Percentiles rank a stretch among this genome's conserved stretches.
These are phyloP conservation scores for Sminthopsis crassicaudata DNA, from an alignment of 2,113 vertebrate genomes.

Conservation along the genomic window DNA sequence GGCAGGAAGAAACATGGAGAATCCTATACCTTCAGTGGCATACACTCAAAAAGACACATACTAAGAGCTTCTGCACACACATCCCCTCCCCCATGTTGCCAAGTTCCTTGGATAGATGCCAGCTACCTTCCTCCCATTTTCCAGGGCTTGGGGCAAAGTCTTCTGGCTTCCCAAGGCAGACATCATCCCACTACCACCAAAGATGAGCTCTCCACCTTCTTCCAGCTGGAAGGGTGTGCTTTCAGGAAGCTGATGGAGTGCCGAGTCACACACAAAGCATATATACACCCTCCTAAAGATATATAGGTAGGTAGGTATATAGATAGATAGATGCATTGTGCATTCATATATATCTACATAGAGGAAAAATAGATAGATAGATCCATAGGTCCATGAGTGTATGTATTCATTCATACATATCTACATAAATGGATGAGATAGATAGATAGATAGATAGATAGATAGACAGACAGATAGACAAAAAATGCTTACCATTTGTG, in stretches of 20 bases:
- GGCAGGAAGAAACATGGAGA: neutral
- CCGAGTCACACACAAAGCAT: neutral
- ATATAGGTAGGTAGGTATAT: neutral
- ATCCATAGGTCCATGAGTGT: too few species aligned
- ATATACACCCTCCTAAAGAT: neutral
- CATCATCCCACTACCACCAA: neutral
- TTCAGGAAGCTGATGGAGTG: neutral
- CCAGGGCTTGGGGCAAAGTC: neutral
- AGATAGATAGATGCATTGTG: neutral
- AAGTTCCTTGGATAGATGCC: neutral
- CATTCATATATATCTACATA: too few species aligned
- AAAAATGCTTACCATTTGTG: neutral
- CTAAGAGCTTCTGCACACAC: neutral
- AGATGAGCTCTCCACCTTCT: neutral
- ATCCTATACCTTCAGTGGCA: neutral
- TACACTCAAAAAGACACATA: neutral
- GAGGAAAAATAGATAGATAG: too few species aligned
- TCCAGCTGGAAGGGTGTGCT: neutral
- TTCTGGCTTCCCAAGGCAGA: neutral
- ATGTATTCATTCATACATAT: too few species aligned
- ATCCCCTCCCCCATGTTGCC: neutral
- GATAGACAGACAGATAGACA: neutral
- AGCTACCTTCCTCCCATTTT: neutral
- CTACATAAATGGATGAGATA: neutral
- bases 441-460: too few species aligned